These are phyloP conservation scores for Drosophila pseudoananassae DNA, from an alignment of 1,140 invertebrate genomes.

Conservation along the genomic window DNA sequence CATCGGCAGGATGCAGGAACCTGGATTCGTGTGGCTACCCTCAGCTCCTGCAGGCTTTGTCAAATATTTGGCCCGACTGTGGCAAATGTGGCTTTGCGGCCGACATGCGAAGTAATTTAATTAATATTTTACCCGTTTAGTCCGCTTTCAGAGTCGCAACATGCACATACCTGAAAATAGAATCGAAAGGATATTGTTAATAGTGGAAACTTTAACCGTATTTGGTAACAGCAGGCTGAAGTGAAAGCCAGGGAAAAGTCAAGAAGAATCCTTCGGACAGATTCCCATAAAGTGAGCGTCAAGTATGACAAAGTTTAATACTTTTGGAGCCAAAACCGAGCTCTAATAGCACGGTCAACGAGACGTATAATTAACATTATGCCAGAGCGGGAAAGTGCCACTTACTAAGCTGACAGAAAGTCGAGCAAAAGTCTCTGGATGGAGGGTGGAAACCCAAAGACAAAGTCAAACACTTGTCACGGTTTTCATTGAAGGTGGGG, in stretches of 20 bases:
- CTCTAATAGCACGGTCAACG: slow-evolving; percentile 77
- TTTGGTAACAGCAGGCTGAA: not conserved
- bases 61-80: slow-evolving; percentile 39
- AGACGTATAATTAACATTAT: slow-evolving; percentile 78
- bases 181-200: slow-evolving; percentile 27
- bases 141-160: slow-evolving; percentile 22
- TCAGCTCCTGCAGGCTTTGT: slow-evolving; percentile 10
- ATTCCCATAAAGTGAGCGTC: slow-evolving; percentile 12
- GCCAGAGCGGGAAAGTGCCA: slow-evolving; percentile 44
- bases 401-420: slow-evolving; percentile 16
- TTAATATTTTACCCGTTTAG: slow-evolving; percentile 50
- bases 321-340: slow-evolving; percentile 58
- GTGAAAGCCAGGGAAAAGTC: slow-evolving; percentile 1
- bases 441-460: slow-evolving; percentile 58
- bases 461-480: slow-evolving; percentile 78
- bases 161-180: slow-evolving; percentile 55
- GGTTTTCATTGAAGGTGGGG: slow-evolving; percentile 20
- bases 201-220: not conserved
- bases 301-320: slow-evolving; percentile 74
- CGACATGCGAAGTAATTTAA: slow-evolving; percentile 32
- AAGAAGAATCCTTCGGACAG: slow-evolving; percentile 11
- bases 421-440: not conserved
- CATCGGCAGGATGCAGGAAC: slow-evolving; percentile 12
- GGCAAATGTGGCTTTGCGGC: slow-evolving; percentile 45
- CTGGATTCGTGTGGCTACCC: not conserved